These are phyloP conservation scores for Anarrhichthys ocellatus DNA, from an alignment of 2,113 vertebrate genomes.

Conservation along the genomic window DNA sequence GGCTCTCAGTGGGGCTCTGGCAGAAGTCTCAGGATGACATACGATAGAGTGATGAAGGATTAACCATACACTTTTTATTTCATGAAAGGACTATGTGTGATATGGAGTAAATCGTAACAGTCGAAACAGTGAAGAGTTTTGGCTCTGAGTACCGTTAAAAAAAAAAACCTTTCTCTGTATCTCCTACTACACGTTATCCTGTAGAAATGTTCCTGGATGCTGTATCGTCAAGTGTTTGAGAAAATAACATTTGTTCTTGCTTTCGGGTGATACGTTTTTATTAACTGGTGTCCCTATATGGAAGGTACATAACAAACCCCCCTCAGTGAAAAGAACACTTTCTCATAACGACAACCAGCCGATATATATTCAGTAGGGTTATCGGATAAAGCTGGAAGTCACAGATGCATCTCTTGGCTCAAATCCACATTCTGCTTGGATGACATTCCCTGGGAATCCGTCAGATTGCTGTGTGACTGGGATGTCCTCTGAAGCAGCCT, in stretches of 20 bases:
- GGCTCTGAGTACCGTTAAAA: not conserved
- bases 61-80: not conserved
- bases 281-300: not conserved
- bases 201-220: constrained; percentile 3
- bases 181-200: not conserved
- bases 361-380: constrained; percentile 52
- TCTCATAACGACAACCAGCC: constrained; percentile 9
- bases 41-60: constrained; percentile 26
- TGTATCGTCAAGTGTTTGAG: not conserved
- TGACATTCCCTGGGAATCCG: constrained; percentile 51
- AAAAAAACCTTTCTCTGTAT: not conserved
- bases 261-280: not conserved
- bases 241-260: too few relatives aligned
- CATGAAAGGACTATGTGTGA: not conserved
- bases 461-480: constrained; percentile 32
- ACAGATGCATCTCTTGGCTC: constrained; percentile 9
- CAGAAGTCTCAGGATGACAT: not conserved
- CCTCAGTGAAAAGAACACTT: constrained; percentile 19
- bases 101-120: not conserved
- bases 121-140: not conserved
- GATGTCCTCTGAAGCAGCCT: constrained; percentile 45
- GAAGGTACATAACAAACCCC: constrained; percentile 7
- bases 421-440: constrained; percentile 35
- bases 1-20: constrained; percentile 18
- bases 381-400: constrained; percentile 12